Evolutionary conservation across 2,888 invertebrate species (phyloP), one percentile per base, ranked within the genome.

Genomic region (Eupeodes latifasciatus): DNA sequence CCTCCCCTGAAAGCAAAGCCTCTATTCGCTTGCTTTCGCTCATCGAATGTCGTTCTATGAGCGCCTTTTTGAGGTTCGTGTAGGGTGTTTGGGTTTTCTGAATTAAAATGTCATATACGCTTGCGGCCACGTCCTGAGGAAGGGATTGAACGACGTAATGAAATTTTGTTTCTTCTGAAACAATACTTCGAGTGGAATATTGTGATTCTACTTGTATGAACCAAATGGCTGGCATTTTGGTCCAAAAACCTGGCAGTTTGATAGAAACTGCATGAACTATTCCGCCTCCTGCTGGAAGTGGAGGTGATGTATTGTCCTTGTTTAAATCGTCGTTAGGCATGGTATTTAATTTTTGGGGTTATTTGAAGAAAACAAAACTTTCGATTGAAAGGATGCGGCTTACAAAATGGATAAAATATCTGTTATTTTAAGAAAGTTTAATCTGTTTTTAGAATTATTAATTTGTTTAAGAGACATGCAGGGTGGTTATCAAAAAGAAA

Each of bases 31-130:
- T 74, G 11, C 72, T 34, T 4, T 59, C 59, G n/a, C 72, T 72
- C 72, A 72, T 59, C 2, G 40, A 62, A 44, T 62, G 62, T 16
- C 40, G 2, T 11, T 62, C 40, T n/a, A 61, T 61, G 4, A 61
- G 40, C 0, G n/a, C 40, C 16, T 62, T 62, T 44, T 62, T 64
- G 1, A 90, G 82, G 78, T 81, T n/a, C 10, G 44, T 55, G 3
- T 71, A 71, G 71, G n/a, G 51, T 44, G 55, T 3, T 44, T 19
- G 71, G 27, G 27, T 27, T 27, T 27, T 27, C 27, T 27, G 27
- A 27, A 53, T 10, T 0, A 71, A 16, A 4, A 71, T 40, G n/a
- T 71, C 71, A n/a, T n/a, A n/a, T 53, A 71, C 57, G 57, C 71
- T 71, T 55, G 71, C 55, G 71, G 40, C 71, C 71, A 71, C 71